phyloP scores from a whole-genome alignment of 2,797 vertebrate species.

The Otus scops region DNA sequence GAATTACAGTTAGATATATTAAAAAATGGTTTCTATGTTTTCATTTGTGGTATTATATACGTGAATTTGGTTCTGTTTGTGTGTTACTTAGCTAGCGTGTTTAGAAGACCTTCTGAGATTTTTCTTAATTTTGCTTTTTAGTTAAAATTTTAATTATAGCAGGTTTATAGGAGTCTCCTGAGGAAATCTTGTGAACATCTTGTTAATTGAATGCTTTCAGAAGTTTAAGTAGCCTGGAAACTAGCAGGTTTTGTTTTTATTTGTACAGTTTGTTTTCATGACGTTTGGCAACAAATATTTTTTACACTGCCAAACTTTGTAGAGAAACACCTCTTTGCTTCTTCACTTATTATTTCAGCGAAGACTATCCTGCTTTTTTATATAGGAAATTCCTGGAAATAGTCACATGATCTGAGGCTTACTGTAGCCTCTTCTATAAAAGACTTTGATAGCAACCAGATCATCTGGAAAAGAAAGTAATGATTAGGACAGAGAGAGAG shows the following conservation, averaged over 20 bases:
- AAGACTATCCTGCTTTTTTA: not conserved
- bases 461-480: not conserved
- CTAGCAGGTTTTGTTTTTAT: not conserved
- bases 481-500: not conserved
- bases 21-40: not conserved
- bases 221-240: not conserved
- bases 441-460: not conserved
- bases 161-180: not conserved
- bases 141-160: not conserved
- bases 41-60: not conserved
- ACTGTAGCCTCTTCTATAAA: not conserved
- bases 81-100: not conserved
- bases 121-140: not conserved
- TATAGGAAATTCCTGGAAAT: not conserved
- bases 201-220: not conserved
- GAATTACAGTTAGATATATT: not conserved
- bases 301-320: not conserved
- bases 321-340: not conserved
- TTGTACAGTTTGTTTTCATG: not conserved
- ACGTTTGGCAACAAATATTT: not conserved
- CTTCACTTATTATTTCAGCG: not conserved
- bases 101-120: not conserved
- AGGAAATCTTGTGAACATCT: not conserved
- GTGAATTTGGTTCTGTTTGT: not conserved
- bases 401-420: not conserved